Evolutionary conservation across 2,113 vertebrate species (phyloP).

Genomic region (Piaya cayana): DNA sequence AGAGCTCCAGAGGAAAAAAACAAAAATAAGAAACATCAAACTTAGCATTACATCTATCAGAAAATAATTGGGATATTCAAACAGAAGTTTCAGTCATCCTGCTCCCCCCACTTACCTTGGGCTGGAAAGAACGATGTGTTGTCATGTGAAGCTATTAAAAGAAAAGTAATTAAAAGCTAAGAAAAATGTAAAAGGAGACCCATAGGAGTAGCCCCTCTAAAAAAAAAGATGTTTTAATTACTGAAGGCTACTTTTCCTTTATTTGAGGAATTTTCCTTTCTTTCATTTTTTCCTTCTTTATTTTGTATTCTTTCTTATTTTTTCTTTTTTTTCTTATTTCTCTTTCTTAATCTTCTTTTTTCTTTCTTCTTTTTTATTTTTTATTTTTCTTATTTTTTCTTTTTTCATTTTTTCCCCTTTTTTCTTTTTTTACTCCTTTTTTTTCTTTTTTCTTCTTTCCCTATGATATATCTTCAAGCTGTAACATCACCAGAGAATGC

Average conservation of each 20-base stretch:
- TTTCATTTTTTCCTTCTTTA: too few species aligned
- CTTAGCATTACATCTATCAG: background rate
- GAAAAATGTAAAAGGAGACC: background rate
- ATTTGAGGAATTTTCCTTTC: background rate
- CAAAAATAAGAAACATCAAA: background rate
- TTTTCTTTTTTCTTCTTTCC: background rate
- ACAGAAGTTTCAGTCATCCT: background rate
- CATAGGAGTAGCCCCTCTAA: background rate
- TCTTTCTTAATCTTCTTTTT: too few species aligned
- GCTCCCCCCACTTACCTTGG: background rate
- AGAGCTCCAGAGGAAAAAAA: background rate
- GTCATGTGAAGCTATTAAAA: background rate
- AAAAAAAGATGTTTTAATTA: background rate
- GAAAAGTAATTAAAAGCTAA: conserved; percentile 10
- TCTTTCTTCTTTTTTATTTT: background rate
- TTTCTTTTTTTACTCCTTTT: background rate
- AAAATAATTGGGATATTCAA: background rate
- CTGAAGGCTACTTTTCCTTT: background rate
- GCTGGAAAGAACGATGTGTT: background rate
- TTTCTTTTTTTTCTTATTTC: too few species aligned
- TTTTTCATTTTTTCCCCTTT: background rate
- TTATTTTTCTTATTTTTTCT: too few species aligned
- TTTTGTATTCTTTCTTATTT: too few species aligned
- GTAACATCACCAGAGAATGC: background rate
- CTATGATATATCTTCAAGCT: background rate